Evolutionary conservation across 2,113 vertebrate species (phyloP).

Genomic region (Stigmatopora nigra): DNA sequence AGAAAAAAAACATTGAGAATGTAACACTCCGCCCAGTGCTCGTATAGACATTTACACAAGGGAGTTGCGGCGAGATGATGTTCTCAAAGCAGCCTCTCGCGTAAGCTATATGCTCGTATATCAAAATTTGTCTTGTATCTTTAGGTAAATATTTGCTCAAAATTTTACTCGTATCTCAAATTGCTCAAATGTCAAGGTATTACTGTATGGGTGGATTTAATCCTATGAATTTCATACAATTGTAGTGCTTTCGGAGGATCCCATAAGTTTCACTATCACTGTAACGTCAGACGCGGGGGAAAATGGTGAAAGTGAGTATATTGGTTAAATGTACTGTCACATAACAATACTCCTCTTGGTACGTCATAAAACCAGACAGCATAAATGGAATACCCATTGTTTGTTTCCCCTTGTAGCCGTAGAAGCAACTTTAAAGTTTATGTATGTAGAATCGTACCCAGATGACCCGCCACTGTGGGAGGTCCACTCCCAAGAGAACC

Average conservation of each 20-base stretch:
- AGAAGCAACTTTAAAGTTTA: constrained; percentile 89
- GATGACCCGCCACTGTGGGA: constrained; percentile 91
- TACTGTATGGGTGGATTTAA: background rate
- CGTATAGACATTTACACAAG: no score
- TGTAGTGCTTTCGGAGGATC: constrained; percentile 84
- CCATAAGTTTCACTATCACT: constrained; percentile 90
- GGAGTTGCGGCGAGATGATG: no score
- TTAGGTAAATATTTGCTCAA: no score
- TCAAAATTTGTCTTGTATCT: no score
- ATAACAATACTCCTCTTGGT: background rate
- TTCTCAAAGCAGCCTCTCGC: no score
- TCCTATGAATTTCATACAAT: constrained; percentile 1
- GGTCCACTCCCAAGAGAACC: constrained; percentile 86
- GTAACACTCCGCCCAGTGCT: no score
- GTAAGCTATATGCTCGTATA: no score
- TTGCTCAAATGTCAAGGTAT: no score
- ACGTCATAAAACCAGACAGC: background rate
- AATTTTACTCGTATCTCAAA: no score
- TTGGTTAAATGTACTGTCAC: background rate
- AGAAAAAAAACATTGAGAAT: no score
- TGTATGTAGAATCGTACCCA: constrained; percentile 89
- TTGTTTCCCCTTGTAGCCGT: constrained; percentile 71
- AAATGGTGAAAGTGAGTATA: constrained; percentile 86
- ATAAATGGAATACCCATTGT: background rate
- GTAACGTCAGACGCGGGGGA: constrained; percentile 89